Percentiles rank a stretch among this genome's conserved stretches.
Evolutionary conservation across 2,797 vertebrate genomes (phyloP).

Genomic region (Poecilia velifera): DNA sequence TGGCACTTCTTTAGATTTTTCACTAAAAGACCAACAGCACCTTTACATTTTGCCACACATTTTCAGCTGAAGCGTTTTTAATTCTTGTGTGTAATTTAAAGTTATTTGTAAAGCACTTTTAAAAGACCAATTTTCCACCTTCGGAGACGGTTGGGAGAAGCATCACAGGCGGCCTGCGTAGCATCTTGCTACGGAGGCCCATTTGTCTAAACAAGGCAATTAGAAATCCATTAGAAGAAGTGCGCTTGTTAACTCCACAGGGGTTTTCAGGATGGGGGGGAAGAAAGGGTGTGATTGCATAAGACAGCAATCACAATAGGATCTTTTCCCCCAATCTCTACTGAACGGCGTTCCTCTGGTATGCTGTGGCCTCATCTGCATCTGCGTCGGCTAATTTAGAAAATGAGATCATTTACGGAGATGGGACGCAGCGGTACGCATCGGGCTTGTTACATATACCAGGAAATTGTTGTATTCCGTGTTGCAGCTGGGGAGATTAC

Average conservation of each 20-base stretch:
- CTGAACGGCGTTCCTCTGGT: slow-evolving; percentile 14
- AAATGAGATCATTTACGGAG: slow-evolving; percentile 31
- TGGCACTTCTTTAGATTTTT: not conserved
- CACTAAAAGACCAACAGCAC: not conserved
- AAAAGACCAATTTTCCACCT: not conserved
- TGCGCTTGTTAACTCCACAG: slow-evolving; percentile 20
- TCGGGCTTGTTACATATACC: slow-evolving; percentile 1
- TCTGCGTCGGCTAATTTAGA: slow-evolving; percentile 25
- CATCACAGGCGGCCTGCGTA: not conserved
- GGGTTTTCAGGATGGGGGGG: slow-evolving; percentile 9
- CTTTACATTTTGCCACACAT: not conserved
- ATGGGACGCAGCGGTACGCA: slow-evolving; percentile 12
- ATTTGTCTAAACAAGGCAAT: slow-evolving; percentile 40
- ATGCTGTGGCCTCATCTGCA: slow-evolving; percentile 17
- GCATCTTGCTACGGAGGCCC: slow-evolving; percentile 12
- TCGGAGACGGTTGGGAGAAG: not conserved
- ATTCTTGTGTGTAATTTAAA: not conserved
- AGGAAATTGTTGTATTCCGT: not conserved
- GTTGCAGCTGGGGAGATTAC: slow-evolving; percentile 1
- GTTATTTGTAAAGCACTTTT: not conserved
- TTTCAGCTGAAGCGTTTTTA: not conserved
- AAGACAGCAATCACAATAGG: slow-evolving; percentile 20
- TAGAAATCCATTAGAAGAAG: slow-evolving; percentile 48
- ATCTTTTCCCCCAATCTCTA: not conserved
- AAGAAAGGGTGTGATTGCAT: slow-evolving; percentile 13